These are phyloP conservation scores for Pithys albifrons DNA, from an alignment of 2,113 vertebrate genomes.

Conservation along the genomic window DNA sequence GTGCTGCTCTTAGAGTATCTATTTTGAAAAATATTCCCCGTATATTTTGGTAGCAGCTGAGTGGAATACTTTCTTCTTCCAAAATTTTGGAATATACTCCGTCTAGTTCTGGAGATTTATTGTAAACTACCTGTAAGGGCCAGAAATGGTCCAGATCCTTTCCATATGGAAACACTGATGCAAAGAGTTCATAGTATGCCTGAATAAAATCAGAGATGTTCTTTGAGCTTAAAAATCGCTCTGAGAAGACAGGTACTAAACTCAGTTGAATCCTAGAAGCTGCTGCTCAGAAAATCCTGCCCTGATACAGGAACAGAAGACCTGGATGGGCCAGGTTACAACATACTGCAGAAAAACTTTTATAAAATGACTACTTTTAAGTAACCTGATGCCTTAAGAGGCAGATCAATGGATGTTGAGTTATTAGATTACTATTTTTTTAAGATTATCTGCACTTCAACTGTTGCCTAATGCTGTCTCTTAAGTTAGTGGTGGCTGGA, in stretches of 20 bases:
- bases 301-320: not conserved
- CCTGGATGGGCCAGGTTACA: not conserved
- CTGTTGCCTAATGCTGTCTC: not conserved
- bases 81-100: not conserved
- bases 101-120: not conserved
- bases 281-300: not conserved
- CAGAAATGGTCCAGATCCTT: not conserved
- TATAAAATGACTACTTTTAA: not conserved
- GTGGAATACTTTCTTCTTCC: not conserved
- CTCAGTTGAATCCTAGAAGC: not conserved
- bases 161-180: not conserved
- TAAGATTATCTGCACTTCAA: not conserved
- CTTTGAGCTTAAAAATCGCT: not conserved
- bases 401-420: not conserved
- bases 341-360: not conserved
- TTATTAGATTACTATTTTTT: not conserved
- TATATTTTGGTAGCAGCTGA: conserved; percentile 18
- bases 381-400: not conserved
- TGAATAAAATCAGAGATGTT: not conserved
- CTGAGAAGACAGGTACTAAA: not conserved
- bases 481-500: not conserved
- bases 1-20: not conserved
- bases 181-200: not conserved
- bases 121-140: not conserved
- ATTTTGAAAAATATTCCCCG: not conserved